Percentiles rank a stretch among this genome's conserved stretches.
Evolutionary conservation across 1,140 invertebrate species (phyloP).

Genomic region (Drosophila burlai): DNA sequence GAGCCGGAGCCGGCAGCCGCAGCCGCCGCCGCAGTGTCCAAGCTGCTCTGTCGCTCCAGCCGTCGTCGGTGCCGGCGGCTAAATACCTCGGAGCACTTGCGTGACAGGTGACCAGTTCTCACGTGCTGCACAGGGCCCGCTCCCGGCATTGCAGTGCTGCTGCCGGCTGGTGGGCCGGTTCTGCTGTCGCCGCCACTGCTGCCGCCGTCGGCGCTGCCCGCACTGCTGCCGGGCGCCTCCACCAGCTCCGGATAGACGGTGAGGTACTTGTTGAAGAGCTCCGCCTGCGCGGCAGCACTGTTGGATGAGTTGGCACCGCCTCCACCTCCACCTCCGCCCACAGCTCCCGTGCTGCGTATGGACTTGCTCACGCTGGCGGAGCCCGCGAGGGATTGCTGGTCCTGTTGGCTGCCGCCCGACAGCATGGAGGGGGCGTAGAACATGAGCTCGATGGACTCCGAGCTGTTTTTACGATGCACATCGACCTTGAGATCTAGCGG

Average conservation of each 20-base stretch:
- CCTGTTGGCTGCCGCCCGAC: slow-evolving; percentile 73
- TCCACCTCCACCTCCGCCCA: slow-evolving; percentile 12
- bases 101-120: slow-evolving; percentile 66
- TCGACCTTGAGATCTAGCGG: slow-evolving; percentile 93
- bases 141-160: background rate
- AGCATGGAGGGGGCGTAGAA: slow-evolving; percentile 80
- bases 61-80: slow-evolving; percentile 71
- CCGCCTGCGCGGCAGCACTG: slow-evolving; percentile 49
- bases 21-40: slow-evolving; percentile 65
- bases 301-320: slow-evolving; percentile 20
- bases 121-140: slow-evolving; percentile 10
- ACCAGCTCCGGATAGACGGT: slow-evolving; percentile 75
- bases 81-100: slow-evolving; percentile 79
- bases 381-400: slow-evolving; percentile 77
- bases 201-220: slow-evolving; percentile 36
- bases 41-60: slow-evolving; percentile 73
- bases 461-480: slow-evolving; percentile 96
- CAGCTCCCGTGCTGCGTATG: slow-evolving; percentile 48
- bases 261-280: slow-evolving; percentile 72
- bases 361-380: slow-evolving; percentile 79
- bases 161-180: slow-evolving; percentile 3
- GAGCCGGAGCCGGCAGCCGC: slow-evolving; percentile 7
- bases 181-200: slow-evolving; percentile 40
- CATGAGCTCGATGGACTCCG: slow-evolving; percentile 89
- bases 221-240: slow-evolving; percentile 48